phyloP scores from a whole-genome alignment of 1,140 invertebrate genomes.

The Lepidurus packardi region DNA sequence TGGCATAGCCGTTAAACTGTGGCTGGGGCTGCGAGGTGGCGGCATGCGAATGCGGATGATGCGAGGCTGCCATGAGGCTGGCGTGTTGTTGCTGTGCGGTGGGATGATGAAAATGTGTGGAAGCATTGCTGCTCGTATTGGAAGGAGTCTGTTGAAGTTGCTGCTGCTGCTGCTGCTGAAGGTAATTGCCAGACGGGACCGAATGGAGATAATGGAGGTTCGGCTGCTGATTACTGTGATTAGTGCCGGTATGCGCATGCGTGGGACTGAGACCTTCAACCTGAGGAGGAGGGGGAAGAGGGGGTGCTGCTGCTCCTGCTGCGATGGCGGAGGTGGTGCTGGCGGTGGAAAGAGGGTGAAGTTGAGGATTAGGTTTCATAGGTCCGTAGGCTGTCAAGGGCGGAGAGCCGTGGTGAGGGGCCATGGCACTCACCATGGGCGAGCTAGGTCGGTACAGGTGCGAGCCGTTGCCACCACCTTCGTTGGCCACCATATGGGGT shows the following conservation, averaged over 20 bases:
- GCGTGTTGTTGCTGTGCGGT: slow-evolving; percentile 56
- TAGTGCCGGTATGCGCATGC: neutral
- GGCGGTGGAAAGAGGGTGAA: slow-evolving; percentile 23
- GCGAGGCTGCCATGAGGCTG: slow-evolving; percentile 42
- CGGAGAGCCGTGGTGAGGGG: slow-evolving; percentile 33
- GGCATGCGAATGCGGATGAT: slow-evolving; percentile 54
- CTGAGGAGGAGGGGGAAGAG: no score
- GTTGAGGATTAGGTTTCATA: neutral
- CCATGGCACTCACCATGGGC: slow-evolving; percentile 34
- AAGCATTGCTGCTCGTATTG: slow-evolving; percentile 27
- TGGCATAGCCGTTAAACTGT: slow-evolving; percentile 2
- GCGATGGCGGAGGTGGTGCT: neutral
- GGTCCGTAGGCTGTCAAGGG: slow-evolving; percentile 27
- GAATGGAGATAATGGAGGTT: slow-evolving; percentile 18
- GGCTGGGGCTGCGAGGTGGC: neutral
- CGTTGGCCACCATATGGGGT: neutral
- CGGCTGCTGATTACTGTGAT: neutral
- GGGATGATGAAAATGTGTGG: slow-evolving; percentile 1
- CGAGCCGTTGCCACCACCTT: neutral
- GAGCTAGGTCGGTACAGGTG: slow-evolving; percentile 34
- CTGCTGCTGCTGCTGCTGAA: slow-evolving; percentile 33
- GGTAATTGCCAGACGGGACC: slow-evolving; percentile 16
- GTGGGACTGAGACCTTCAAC: slow-evolving; percentile 4
- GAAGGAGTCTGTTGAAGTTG: slow-evolving; percentile 37
- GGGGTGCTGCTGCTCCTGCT: neutral